Evolutionary conservation across 1,140 invertebrate species (phyloP).

Genomic region (Ceratina japonica): DNA sequence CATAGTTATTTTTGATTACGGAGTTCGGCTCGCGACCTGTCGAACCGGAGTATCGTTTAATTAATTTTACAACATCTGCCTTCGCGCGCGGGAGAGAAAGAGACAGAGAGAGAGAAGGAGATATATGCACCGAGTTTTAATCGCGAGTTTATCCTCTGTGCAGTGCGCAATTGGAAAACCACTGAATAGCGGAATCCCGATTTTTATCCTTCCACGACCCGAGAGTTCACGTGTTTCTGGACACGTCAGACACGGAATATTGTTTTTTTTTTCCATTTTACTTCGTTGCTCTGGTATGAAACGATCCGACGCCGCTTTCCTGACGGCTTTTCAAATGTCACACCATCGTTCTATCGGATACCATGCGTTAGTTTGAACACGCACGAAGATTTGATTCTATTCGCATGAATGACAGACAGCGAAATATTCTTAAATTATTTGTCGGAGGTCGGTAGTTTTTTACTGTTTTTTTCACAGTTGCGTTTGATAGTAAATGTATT

Average conservation of each 20-base stretch:
- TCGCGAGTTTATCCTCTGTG: neutral
- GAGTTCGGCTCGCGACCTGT: neutral
- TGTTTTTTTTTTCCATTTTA: neutral
- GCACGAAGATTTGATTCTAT: neutral
- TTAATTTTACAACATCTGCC: slow-evolving; percentile 11
- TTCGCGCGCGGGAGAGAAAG: neutral
- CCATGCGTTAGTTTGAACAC: neutral
- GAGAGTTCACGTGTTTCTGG: neutral
- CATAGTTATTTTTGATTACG: neutral
- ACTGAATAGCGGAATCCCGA: slow-evolving; percentile 29
- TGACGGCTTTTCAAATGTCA: neutral
- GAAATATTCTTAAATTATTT: neutral
- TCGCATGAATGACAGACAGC: neutral
- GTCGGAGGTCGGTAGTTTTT: neutral
- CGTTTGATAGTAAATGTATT: neutral
- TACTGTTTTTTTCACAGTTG: too few species aligned
- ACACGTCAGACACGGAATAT: neutral
- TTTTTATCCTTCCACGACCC: slow-evolving; percentile 29
- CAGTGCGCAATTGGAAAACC: neutral
- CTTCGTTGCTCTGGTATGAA: neutral
- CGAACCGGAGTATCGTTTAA: neutral
- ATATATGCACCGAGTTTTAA: neutral
- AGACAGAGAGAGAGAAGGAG: too few species aligned
- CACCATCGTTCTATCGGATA: neutral
- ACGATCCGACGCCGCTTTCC: neutral